A percentile compares a stretch with the other conserved stretches of the same genome.
Conservation (phyloP, 2,888 invertebrate genomes). For the Kuschelorhynchus macadamiae region DNA sequence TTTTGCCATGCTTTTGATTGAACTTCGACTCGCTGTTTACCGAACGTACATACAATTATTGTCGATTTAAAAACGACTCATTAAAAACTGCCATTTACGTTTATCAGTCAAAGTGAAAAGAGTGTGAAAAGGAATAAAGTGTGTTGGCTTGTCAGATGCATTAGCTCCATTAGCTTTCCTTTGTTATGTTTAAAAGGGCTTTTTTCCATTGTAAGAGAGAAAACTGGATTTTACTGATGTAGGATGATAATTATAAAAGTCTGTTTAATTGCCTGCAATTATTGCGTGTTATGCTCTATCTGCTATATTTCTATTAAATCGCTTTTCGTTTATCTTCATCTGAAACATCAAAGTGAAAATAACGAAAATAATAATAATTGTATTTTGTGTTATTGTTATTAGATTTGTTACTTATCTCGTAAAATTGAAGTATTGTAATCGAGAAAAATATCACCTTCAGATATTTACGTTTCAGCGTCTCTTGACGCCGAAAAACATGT, state of each 20-base stretch:
- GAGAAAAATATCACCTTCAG: too few relatives aligned
- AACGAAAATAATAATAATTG: too few relatives aligned
- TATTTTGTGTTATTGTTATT: too few relatives aligned
- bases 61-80: conserved; percentile 4
- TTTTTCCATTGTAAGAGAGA: neutral
- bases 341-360: too few relatives aligned
- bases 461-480: too few relatives aligned
- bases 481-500: too few relatives aligned
- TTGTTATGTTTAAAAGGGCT: conserved; percentile 9
- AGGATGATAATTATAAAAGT: neutral
- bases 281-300: neutral
- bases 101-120: conserved; percentile 1
- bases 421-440: too few relatives aligned
- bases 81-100: conserved; percentile 9
- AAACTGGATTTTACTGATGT: neutral
- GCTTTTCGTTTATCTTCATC: too few relatives aligned
- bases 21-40: neutral
- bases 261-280: neutral
- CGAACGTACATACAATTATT: conserved; percentile 1
- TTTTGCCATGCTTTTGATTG: too few relatives aligned
- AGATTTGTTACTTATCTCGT: too few relatives aligned
- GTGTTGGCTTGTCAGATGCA: conserved; percentile 22
- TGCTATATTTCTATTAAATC: too few relatives aligned
- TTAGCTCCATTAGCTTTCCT: conserved; percentile 19
- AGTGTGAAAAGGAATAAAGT: conserved; percentile 5